A percentile compares a stretch with the other conserved stretches of the same genome.
These are phyloP conservation scores for Calliopum simillimum DNA, from an alignment of 2,888 invertebrate genomes.

Conservation along the genomic window DNA sequence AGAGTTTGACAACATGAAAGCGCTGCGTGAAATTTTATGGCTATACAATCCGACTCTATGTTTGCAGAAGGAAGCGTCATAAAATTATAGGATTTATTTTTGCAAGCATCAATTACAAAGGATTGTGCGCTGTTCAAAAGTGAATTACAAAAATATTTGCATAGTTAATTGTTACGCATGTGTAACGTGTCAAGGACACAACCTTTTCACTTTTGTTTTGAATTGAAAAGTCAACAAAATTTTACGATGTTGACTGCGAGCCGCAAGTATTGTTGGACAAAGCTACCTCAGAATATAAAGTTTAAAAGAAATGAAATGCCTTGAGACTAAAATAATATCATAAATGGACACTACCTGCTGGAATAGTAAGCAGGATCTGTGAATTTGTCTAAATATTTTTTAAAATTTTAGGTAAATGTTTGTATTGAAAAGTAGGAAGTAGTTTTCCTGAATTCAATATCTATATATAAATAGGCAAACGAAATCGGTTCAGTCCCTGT, in stretches of 20 bases:
- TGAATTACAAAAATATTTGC: conserved; percentile 57
- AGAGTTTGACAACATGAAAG: neutral
- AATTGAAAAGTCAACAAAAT: neutral
- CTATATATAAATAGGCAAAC: too few species aligned
- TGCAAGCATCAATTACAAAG: conserved; percentile 61
- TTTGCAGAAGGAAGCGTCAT: conserved; percentile 19
- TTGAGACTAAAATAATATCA: too few species aligned
- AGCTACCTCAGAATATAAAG: neutral
- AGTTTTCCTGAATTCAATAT: neutral
- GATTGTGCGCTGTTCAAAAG: conserved; percentile 49
- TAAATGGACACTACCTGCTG: too few species aligned
- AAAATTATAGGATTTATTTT: neutral
- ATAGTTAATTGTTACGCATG: conserved; percentile 50
- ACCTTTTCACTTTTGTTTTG: conserved; percentile 4
- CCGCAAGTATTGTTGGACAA: neutral
- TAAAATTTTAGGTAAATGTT: too few species aligned
- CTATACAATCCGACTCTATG: conserved; percentile 13
- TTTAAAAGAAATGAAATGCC: neutral
- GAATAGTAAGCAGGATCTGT: too few species aligned
- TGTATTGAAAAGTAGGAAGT: neutral
- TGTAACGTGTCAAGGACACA: conserved; percentile 55
- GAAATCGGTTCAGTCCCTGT: too few species aligned
- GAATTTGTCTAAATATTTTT: too few species aligned
- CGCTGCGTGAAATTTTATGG: neutral
- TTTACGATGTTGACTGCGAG: neutral